phyloP scores from a whole-genome alignment of 2,888 invertebrate species.

The Drosophila neotestacea region DNA sequence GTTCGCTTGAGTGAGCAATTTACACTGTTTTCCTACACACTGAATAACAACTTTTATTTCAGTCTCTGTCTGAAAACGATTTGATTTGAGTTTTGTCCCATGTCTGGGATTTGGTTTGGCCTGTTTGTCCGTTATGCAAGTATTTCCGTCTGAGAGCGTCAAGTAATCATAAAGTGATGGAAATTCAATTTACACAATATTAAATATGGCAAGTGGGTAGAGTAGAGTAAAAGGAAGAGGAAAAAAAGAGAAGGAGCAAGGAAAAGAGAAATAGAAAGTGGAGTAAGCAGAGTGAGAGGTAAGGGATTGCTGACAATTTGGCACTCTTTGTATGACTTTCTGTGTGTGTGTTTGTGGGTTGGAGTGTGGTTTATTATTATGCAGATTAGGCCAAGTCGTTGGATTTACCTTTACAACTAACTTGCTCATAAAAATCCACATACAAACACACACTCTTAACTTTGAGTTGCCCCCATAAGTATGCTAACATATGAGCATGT shows the following conservation, averaged over 20 bases:
- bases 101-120: slow-evolving; percentile 6
- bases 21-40: background rate
- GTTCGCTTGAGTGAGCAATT: slow-evolving; percentile 28
- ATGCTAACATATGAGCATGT: slow-evolving; percentile 18
- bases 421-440: slow-evolving; percentile 59
- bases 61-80: slow-evolving; percentile 25
- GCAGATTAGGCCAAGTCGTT: slow-evolving; percentile 74
- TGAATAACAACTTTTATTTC: background rate
- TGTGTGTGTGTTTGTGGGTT: slow-evolving; percentile 23
- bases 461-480: slow-evolving; percentile 10
- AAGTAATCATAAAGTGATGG: slow-evolving; percentile 82
- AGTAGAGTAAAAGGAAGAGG: background rate
- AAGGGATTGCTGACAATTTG: slow-evolving; percentile 51
- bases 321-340: slow-evolving; percentile 48
- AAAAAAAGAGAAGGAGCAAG: background rate
- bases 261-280: background rate
- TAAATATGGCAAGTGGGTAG: slow-evolving; percentile 70
- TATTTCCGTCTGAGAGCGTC: slow-evolving; percentile 68
- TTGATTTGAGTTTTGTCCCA: slow-evolving; percentile 27
- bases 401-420: slow-evolving; percentile 57
- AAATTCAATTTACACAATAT: slow-evolving; percentile 82
- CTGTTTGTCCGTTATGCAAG: slow-evolving; percentile 37
- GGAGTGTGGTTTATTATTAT: slow-evolving; percentile 75
- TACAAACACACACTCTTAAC: slow-evolving; percentile 11
- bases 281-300: background rate